Percentiles rank a stretch among this genome's conserved stretches.
These are phyloP conservation scores for Heliconius ethilla DNA, from an alignment of 2,888 invertebrate genomes.

Conservation along the genomic window DNA sequence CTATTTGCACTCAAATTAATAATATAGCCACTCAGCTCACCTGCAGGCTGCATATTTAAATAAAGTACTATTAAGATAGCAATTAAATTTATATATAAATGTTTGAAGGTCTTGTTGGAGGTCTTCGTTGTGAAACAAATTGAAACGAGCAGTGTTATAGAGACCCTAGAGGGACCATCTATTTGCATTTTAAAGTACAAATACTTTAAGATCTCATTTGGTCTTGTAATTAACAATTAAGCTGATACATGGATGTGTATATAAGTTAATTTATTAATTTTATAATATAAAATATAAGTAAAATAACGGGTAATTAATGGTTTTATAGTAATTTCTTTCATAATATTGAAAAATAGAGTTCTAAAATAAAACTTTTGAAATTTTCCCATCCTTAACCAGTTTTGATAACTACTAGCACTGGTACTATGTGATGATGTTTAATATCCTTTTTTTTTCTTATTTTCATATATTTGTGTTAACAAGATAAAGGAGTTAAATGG, in stretches of 20 bases:
- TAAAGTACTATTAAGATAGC: slow-evolving; percentile 39
- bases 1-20: slow-evolving; percentile 63
- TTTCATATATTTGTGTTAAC: not conserved
- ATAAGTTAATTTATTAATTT: too few species aligned
- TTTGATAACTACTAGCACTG: too few species aligned
- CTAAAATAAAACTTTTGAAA: too few species aligned
- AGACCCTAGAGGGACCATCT: not conserved
- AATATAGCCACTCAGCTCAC: slow-evolving; percentile 51
- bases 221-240: too few species aligned
- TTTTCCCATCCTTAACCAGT: too few species aligned
- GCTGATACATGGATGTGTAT: too few species aligned
- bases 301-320: too few species aligned
- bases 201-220: not conserved
- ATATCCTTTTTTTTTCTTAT: not conserved
- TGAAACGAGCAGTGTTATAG: slow-evolving; percentile 9
- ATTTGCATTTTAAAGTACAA: slow-evolving; percentile 1
- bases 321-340: too few species aligned
- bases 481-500: not conserved
- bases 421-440: too few species aligned
- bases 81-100: slow-evolving; percentile 39
- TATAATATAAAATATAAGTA: too few species aligned
- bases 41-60: slow-evolving; percentile 43
- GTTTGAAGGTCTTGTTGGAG: slow-evolving; percentile 31
- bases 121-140: slow-evolving; percentile 25
- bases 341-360: too few species aligned